Percentiles rank a stretch among this genome's conserved stretches.
Evolutionary conservation across 2,888 invertebrate genomes (phyloP).

Genomic region (Erebia epiphron): DNA sequence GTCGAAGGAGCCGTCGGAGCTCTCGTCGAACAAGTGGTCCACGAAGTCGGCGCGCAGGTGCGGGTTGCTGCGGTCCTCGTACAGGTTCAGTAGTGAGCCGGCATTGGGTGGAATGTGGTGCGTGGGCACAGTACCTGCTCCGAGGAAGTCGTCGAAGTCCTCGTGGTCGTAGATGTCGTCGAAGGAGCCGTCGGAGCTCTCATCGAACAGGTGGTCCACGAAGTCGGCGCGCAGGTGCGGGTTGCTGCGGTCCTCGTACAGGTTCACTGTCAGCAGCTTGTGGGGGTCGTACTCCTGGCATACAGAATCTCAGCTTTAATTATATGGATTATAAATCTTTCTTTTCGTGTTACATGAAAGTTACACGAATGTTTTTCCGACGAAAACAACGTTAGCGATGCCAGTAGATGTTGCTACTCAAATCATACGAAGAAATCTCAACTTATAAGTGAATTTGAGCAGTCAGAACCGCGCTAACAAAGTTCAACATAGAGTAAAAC

Average conservation of each 20-base stretch:
- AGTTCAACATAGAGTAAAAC: too few species aligned
- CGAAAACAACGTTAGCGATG: too few species aligned
- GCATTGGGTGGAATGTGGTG: not conserved
- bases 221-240: constrained; percentile 69
- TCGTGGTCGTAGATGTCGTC: constrained; percentile 65
- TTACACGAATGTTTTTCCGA: too few species aligned
- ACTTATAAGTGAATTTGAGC: too few species aligned
- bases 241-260: constrained; percentile 62
- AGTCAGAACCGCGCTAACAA: too few species aligned
- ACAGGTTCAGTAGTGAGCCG: constrained; percentile 49
- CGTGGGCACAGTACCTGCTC: constrained; percentile 44
- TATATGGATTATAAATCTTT: too few species aligned
- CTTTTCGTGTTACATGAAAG: too few species aligned
- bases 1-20: constrained; percentile 65
- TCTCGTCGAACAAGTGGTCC: constrained; percentile 61
- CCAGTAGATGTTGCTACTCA: too few species aligned
- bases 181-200: constrained; percentile 64
- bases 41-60: constrained; percentile 68
- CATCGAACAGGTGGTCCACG: constrained; percentile 61
- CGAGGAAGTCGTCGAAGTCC: constrained; percentile 59
- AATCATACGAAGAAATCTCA: too few species aligned
- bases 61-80: constrained; percentile 65
- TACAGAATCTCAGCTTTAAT: too few species aligned
- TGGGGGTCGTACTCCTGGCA: constrained; percentile 51
- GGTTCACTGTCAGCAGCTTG: constrained; percentile 56